phyloP scores from a whole-genome alignment of 2,113 vertebrate species.

The Pelecanoides urinatrix region DNA sequence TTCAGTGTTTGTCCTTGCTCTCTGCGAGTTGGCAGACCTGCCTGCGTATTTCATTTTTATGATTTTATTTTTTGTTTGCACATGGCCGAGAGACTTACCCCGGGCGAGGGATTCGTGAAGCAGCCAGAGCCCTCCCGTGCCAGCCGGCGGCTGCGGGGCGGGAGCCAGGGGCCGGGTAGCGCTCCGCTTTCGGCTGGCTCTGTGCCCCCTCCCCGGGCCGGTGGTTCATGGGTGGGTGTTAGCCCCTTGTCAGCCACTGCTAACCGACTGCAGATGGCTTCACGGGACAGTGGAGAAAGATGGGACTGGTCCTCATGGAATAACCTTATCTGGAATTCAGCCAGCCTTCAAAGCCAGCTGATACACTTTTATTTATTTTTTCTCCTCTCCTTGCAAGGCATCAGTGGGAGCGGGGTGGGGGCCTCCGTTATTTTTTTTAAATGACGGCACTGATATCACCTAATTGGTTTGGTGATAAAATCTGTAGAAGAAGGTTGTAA shows the following conservation, averaged over 20 bases:
- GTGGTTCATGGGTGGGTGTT: not conserved
- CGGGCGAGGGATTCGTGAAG: not conserved
- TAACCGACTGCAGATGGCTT: not conserved
- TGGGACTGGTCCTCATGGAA: not conserved
- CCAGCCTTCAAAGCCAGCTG: not conserved
- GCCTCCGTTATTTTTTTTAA: not conserved
- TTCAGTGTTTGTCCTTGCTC: not conserved
- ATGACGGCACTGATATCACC: not conserved
- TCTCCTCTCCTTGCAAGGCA: not conserved
- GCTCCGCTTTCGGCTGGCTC: not conserved
- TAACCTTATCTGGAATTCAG: not conserved
- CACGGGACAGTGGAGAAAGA: not conserved
- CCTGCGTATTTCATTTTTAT: not conserved
- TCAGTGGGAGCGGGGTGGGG: not conserved
- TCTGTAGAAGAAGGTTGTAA: not conserved
- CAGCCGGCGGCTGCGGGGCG: accelerated
- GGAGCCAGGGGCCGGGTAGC: not conserved
- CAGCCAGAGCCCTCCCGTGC: not conserved
- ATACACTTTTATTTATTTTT: not conserved
- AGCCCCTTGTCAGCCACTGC: not conserved
- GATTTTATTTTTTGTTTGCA: not conserved
- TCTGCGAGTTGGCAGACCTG: not conserved
- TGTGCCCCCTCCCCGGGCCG: not conserved
- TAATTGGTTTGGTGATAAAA: constrained; percentile 24
- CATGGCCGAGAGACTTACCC: not conserved